These are phyloP conservation scores for Protonemura montana DNA, from an alignment of 2,888 invertebrate genomes.

Conservation along the genomic window DNA sequence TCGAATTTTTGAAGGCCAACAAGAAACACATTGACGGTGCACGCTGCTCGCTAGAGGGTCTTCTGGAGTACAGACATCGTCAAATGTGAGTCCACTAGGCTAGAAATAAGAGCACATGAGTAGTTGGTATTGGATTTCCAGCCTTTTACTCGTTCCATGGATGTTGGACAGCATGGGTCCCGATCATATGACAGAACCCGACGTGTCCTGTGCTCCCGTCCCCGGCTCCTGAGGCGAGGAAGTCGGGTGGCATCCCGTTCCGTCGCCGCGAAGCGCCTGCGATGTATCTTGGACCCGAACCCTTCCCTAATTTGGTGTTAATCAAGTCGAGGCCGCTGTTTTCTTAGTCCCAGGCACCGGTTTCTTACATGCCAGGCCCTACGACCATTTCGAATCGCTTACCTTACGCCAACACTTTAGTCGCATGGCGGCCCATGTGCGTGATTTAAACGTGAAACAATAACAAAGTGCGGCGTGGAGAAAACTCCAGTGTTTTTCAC, in stretches of 20 bases:
- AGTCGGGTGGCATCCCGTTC: neutral
- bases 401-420: neutral
- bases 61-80: constrained; percentile 25
- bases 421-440: neutral
- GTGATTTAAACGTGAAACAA: neutral
- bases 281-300: neutral
- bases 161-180: neutral
- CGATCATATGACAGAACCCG: neutral
- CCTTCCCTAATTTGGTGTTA: neutral
- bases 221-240: neutral
- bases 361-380: neutral
- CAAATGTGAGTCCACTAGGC: constrained; percentile 36
- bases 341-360: neutral
- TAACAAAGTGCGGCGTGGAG: neutral
- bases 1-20: constrained; percentile 45
- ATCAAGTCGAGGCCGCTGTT: neutral
- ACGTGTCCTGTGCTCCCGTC: neutral
- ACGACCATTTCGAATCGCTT: neutral
- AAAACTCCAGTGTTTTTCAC: neutral
- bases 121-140: neutral
- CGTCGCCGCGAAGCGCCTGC: neutral
- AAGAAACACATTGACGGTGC: constrained; percentile 39
- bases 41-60: constrained; percentile 34
- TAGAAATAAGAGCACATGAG: neutral
- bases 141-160: neutral